Percentiles rank a stretch among this genome's conserved stretches.
Conservation (phyloP, 37 sponge, comb jelly and placozoan species). For the Tethya wilhelma region DNA sequence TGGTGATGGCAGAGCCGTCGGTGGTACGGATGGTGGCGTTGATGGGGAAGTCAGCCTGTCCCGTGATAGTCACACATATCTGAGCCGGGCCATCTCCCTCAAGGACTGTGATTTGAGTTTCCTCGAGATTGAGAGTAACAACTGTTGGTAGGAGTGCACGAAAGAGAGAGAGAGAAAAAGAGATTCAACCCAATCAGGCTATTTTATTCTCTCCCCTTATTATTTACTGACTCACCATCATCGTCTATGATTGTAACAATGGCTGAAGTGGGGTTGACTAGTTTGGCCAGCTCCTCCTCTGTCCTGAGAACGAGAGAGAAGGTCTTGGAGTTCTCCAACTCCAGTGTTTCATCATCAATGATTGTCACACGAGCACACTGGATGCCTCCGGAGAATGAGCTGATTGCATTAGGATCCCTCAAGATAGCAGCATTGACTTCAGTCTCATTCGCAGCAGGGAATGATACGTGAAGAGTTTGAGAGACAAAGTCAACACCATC, state of each 20-base stretch:
- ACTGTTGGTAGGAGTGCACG: not conserved
- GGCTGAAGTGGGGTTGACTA: not conserved
- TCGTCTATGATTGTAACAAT: slow-evolving; percentile 5
- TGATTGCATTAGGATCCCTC: not conserved
- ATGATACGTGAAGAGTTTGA: not conserved
- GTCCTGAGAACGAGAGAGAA: not conserved
- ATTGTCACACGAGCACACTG: slow-evolving; percentile 24
- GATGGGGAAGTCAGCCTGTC: slow-evolving; percentile 7
- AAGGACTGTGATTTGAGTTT: not conserved
- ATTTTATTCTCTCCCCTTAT: not conserved
- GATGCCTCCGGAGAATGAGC: too few species aligned
- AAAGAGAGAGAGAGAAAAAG: not conserved
- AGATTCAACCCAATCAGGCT: too few species aligned
- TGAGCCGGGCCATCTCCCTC: slow-evolving; percentile 2
- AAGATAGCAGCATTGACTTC: not conserved
- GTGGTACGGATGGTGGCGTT: not conserved
- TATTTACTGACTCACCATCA: slow-evolving; percentile 12
- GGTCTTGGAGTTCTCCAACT: not conserved
- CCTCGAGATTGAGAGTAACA: not conserved
- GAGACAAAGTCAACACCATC: slow-evolving; percentile 12
- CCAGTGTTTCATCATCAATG: slow-evolving; percentile 27
- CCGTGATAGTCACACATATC: slow-evolving; percentile 11
- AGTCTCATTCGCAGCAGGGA: slow-evolving; percentile 9
- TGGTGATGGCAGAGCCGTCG: not conserved
- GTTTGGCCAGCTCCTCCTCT: not conserved